A percentile compares a stretch with the other conserved stretches of the same genome.
These are phyloP conservation scores for Huso huso DNA, from an alignment of 2,797 vertebrate species.

Conservation along the genomic window DNA sequence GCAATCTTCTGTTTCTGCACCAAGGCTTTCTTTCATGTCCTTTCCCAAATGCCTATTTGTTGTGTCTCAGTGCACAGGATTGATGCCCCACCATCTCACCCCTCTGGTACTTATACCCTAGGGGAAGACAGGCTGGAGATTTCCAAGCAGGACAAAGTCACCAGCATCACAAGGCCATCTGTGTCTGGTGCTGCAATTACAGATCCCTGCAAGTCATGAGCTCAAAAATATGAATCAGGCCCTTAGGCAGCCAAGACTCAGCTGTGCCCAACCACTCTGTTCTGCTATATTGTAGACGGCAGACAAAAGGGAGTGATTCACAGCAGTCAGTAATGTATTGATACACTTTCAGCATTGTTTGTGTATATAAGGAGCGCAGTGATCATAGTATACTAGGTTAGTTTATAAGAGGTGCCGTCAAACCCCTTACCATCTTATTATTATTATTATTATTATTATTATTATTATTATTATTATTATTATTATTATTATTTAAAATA, in stretches of 20 bases:
- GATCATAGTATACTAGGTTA: too few relatives aligned
- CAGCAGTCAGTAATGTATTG: too few relatives aligned
- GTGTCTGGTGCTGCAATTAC: conserved; percentile 6
- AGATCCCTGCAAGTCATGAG: neutral
- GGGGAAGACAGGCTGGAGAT: neutral
- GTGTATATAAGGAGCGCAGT: too few relatives aligned
- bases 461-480: too few relatives aligned
- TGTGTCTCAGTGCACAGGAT: neutral
- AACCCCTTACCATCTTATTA: too few relatives aligned
- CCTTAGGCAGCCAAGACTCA: conserved; percentile 4
- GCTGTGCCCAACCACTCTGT: conserved; percentile 3
- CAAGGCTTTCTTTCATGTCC: neutral
- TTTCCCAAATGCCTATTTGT: neutral
- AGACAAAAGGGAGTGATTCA: neutral
- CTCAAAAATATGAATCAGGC: neutral
- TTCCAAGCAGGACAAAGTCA: conserved; percentile 3
- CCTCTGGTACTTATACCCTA: conserved; percentile 4
- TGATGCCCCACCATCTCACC: neutral
- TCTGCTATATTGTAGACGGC: conserved; percentile 6
- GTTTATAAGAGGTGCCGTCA: too few relatives aligned
- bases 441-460: too few relatives aligned
- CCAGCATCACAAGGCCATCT: conserved; percentile 9
- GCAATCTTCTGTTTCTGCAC: neutral
- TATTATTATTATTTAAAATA: too few relatives aligned
- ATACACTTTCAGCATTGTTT: too few relatives aligned